Evolutionary conservation across 2,888 invertebrate genomes (phyloP).

Genomic region (Dynastes tityus): DNA sequence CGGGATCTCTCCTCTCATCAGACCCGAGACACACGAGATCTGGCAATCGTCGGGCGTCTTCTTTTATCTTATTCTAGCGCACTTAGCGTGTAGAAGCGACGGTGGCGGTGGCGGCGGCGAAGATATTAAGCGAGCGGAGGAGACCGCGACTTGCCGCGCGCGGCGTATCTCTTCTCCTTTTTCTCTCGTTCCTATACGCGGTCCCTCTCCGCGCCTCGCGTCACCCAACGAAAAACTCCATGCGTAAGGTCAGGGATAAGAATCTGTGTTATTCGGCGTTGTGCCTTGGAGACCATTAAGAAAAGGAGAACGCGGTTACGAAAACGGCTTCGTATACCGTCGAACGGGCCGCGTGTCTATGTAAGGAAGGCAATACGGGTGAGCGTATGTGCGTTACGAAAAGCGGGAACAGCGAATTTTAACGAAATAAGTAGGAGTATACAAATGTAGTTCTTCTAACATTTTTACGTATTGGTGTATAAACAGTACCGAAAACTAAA

Average conservation of each 20-base stretch:
- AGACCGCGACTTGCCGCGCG: neutral
- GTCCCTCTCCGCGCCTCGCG: conserved; percentile 24
- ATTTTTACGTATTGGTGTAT: no score
- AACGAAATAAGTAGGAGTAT: no score
- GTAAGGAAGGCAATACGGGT: no score
- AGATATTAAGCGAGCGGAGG: conserved; percentile 12
- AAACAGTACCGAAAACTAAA: no score
- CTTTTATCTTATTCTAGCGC: conserved; percentile 7
- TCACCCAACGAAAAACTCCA: conserved; percentile 59
- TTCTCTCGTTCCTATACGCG: conserved; percentile 52
- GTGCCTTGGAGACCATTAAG: conserved; percentile 56
- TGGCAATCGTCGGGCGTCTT: neutral
- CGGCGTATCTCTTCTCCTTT: conserved; percentile 51
- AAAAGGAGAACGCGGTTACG: conserved; percentile 11
- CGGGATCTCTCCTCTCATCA: conserved; percentile 5
- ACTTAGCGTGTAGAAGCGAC: neutral
- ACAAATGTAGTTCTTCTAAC: no score
- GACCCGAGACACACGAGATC: neutral
- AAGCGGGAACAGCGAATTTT: no score
- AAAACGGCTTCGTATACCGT: conserved; percentile 7
- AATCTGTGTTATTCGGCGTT: conserved; percentile 59
- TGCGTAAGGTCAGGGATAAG: conserved; percentile 61
- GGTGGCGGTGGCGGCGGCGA: conserved; percentile 8
- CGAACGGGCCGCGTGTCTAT: no score
- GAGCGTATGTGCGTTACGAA: no score